A percentile compares a stretch with the other conserved stretches of the same genome.
phyloP scores from a whole-genome alignment of 2,888 invertebrate species.

The Coecobrya sp. region DNA sequence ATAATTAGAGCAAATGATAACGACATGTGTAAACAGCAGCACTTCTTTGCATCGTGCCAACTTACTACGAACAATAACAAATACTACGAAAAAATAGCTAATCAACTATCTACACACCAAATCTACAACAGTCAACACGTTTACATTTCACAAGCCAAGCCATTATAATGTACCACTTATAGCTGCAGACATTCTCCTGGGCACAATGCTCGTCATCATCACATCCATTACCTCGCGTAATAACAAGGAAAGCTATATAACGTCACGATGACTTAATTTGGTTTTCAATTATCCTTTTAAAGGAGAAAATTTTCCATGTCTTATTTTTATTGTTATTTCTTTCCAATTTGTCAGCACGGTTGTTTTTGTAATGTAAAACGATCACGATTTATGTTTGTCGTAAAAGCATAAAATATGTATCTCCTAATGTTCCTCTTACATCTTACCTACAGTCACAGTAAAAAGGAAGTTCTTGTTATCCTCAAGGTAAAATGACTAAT shows the following conservation, averaged over 20 bases:
- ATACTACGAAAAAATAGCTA: background rate
- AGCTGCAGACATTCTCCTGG: background rate
- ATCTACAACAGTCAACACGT: background rate
- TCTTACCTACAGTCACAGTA: background rate
- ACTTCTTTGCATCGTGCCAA: background rate
- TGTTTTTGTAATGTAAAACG: background rate
- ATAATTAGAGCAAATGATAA: conserved; percentile 70
- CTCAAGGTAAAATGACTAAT: no score
- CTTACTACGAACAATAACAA: background rate
- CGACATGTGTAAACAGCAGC: conserved; percentile 53
- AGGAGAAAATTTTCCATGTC: conserved; percentile 1
- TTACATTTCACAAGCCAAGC: background rate
- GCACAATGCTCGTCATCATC: background rate
- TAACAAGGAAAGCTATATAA: background rate
- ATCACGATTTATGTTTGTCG: background rate
- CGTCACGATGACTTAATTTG: conserved; percentile 7
- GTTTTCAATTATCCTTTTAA: background rate
- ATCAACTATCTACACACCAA: background rate
- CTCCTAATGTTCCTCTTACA: no score
- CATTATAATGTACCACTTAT: background rate
- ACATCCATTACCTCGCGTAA: background rate
- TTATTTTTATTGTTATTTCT: background rate
- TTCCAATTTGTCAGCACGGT: background rate
- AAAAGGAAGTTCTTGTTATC: background rate
- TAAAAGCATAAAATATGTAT: no score